These are phyloP conservation scores for Manduca sexta DNA, from an alignment of 1,140 invertebrate genomes.

Conservation along the genomic window DNA sequence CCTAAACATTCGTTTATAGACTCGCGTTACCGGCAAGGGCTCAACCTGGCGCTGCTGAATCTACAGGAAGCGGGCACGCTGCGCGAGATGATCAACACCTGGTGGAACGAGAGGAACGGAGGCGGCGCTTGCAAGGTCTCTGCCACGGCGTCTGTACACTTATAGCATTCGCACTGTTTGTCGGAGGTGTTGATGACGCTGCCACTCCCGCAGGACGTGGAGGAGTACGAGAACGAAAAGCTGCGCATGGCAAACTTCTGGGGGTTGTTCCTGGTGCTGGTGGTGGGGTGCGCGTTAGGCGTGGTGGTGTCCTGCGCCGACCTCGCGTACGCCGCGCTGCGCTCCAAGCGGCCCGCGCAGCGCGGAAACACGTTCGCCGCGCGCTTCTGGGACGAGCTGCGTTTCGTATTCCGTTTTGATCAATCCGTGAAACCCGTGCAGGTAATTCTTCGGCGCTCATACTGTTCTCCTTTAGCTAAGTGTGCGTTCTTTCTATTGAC, in stretches of 20 bases:
- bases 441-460: constrained; percentile 15
- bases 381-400: constrained; percentile 42
- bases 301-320: constrained; percentile 50
- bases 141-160: too few species aligned
- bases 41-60: constrained; percentile 84
- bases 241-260: constrained; percentile 91
- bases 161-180: background rate
- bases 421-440: constrained; percentile 47
- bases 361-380: constrained; percentile 18
- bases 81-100: constrained; percentile 86
- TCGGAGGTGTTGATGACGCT: background rate
- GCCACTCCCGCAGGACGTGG: constrained; percentile 24
- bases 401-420: constrained; percentile 57
- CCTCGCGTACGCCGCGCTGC: constrained; percentile 42
- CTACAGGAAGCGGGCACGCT: constrained; percentile 84
- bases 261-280: constrained; percentile 93
- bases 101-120: constrained; percentile 90
- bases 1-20: too few species aligned
- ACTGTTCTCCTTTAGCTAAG: background rate
- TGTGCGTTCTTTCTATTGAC: too few species aligned
- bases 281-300: constrained; percentile 74
- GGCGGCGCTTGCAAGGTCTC: constrained; percentile 81
- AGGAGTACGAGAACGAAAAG: constrained; percentile 36
- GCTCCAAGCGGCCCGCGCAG: constrained; percentile 31
- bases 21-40: constrained; percentile 79